These are phyloP conservation scores for Sula dactylatra DNA, from an alignment of 2,113 vertebrate genomes.

Conservation along the genomic window DNA sequence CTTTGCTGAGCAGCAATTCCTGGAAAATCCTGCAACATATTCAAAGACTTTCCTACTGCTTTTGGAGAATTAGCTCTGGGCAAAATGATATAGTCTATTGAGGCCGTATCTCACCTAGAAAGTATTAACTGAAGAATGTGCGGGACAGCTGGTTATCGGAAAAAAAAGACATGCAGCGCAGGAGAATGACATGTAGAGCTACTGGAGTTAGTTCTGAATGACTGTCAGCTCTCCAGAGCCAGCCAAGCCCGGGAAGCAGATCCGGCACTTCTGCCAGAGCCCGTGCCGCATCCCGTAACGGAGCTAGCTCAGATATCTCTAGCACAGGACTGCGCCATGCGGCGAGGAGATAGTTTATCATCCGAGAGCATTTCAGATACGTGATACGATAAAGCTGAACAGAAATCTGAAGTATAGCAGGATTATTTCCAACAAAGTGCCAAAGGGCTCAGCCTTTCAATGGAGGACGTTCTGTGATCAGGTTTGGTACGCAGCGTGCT, in stretches of 20 bases:
- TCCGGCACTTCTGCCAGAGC: neutral
- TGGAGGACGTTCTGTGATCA: fast-evolving
- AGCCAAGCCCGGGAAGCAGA: constrained; percentile 11
- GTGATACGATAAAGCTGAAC: neutral
- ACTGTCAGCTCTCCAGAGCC: constrained; percentile 14
- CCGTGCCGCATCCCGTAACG: neutral
- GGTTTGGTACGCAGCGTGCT: fast-evolving
- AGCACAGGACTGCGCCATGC: neutral
- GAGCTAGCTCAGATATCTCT: constrained; percentile 17
- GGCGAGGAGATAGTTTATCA: neutral
- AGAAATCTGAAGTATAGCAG: constrained; percentile 25
- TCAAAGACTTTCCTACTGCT: constrained; percentile 38
- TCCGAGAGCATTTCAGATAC: neutral
- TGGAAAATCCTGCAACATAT: constrained; percentile 45
- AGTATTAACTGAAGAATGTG: constrained; percentile 62
- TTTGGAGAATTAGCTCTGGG: constrained; percentile 44
- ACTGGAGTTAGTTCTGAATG: neutral
- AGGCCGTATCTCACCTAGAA: constrained; percentile 54
- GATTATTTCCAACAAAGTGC: neutral
- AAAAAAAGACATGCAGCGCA: neutral
- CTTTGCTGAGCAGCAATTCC: constrained; percentile 51
- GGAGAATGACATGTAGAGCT: constrained; percentile 21
- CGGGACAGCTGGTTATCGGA: constrained; percentile 44
- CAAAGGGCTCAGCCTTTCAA: neutral
- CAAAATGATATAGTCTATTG: constrained; percentile 25